These are phyloP conservation scores for Parambassis ranga DNA, from an alignment of 2,797 vertebrate genomes.

Conservation along the genomic window DNA sequence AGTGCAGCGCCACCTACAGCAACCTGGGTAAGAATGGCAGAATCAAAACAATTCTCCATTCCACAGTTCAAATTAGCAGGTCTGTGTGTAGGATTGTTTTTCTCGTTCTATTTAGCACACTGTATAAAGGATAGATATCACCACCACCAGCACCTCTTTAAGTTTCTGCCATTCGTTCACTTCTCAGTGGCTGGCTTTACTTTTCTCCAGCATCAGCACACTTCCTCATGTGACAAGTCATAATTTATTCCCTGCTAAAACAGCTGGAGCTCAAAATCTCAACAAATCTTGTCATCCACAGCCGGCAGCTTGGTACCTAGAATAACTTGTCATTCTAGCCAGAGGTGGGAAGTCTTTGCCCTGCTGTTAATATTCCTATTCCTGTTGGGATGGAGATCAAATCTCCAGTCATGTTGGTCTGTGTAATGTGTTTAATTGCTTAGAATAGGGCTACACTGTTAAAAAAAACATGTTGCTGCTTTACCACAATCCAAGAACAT, in stretches of 20 bases:
- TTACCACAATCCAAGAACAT: not conserved
- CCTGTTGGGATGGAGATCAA: not conserved
- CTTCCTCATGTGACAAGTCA: slow-evolving; percentile 26
- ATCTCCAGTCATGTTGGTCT: not conserved
- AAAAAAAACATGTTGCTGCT: not conserved
- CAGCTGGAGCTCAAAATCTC: slow-evolving; percentile 22
- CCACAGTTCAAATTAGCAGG: too few relatives aligned
- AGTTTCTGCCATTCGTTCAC: not conserved
- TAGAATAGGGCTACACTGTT: not conserved
- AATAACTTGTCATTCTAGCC: not conserved
- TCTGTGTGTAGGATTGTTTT: not conserved
- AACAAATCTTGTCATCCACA: slow-evolving; percentile 5
- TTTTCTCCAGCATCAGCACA: slow-evolving; percentile 14
- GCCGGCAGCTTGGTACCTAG: not conserved
- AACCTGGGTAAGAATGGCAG: slow-evolving; percentile 87
- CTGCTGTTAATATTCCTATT: not conserved
- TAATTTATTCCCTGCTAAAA: slow-evolving; percentile 48
- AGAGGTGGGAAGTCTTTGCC: not conserved
- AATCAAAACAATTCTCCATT: not conserved
- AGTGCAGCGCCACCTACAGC: slow-evolving; percentile 93
- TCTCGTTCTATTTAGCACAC: too few relatives aligned
- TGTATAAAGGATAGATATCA: too few relatives aligned
- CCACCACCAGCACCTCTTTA: too few relatives aligned
- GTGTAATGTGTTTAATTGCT: too few relatives aligned
- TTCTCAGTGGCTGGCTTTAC: not conserved